Percentiles rank a stretch among this genome's conserved stretches.
These are phyloP conservation scores for Morpho deidamia DNA, from an alignment of 2,888 invertebrate genomes.

Conservation along the genomic window DNA sequence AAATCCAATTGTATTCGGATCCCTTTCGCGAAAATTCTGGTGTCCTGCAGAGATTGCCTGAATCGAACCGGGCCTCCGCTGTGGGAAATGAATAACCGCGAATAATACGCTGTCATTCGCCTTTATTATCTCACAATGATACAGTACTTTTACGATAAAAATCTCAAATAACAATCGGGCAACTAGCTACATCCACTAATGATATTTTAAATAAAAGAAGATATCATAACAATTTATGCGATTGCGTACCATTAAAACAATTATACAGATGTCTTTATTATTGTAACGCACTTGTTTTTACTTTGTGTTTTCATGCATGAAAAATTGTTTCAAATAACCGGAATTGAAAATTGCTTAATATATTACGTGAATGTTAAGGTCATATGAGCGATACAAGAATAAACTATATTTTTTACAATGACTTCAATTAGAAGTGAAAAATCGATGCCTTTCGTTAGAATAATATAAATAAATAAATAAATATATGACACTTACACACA, in stretches of 20 bases:
- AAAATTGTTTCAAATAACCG: slow-evolving; percentile 24
- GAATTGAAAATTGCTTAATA: slow-evolving; percentile 5
- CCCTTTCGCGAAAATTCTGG: slow-evolving; percentile 65
- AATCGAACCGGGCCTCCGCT: slow-evolving; percentile 45
- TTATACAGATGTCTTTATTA: slow-evolving; percentile 66
- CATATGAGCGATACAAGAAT: not conserved
- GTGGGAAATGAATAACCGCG: slow-evolving; percentile 65
- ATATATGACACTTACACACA: too few species aligned
- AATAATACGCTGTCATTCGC: slow-evolving; percentile 77
- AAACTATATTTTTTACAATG: too few species aligned
- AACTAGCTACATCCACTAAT: slow-evolving; percentile 46
- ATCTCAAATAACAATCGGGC: slow-evolving; percentile 64
- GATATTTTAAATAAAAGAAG: slow-evolving; percentile 63
- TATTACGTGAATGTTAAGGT: not conserved
- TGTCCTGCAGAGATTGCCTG: slow-evolving; percentile 72
- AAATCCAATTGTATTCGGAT: slow-evolving; percentile 74
- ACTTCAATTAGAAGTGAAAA: too few species aligned
- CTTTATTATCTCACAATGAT: slow-evolving; percentile 77
- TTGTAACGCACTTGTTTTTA: slow-evolving; percentile 37
- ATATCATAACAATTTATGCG: slow-evolving; percentile 54
- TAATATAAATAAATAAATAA: too few species aligned
- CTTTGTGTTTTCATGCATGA: slow-evolving; percentile 48
- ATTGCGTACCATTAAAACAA: slow-evolving; percentile 58
- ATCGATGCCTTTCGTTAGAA: too few species aligned
- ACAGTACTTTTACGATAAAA: slow-evolving; percentile 73